Evolutionary conservation across 2,113 vertebrate genomes (phyloP), one percentile per base, ranked within the genome.

Genomic region (Plecturocebus donacophilus): DNA sequence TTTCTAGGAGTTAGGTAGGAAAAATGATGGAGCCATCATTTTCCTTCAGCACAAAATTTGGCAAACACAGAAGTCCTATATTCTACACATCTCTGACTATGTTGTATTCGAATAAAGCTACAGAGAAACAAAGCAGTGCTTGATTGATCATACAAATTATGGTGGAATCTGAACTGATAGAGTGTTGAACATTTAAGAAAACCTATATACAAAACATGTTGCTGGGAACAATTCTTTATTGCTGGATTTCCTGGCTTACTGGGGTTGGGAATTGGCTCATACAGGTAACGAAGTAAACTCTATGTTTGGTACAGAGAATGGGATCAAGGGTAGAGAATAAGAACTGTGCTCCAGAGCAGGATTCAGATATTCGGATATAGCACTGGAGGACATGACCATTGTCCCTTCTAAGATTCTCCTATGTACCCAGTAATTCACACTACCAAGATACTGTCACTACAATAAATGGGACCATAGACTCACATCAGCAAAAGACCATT

Each of bases 71-170:
- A 8, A 92, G 71, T 42, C 30, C 13, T 56, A 56, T 27, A 75
- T 80, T 91, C 42, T 77, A 79, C 6, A 90, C 4, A 95, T 92
- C 19, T n/a, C 30, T 94, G 45, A 87, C 45, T 75, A 49, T n/a
- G 68, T 0, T 90, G 9, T 40, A 45, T 21, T 89, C 84, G 30
- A 92, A 92, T 40, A 95, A 8, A 66, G 52, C 56, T 91, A 92
- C 25, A 94, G 40, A 90, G 84, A 97, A 97, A 91, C 38, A 94
- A 87, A 75, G 54, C 7, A 89, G 91, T 87, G 23, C 71, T 73
- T 88, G 47, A 71, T 87, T 92, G 87, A 75, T 86, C 66, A 58
- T 76, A 75, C 56, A 66, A 92, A 82, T 81, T 77, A 66, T 54
- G 42, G 61, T 92, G 52, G 30, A 30, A 90, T 73, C 30, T 81